phyloP scores from a whole-genome alignment of 2,113 vertebrate species.

The Sinocyclocheilus maitianheensis region DNA sequence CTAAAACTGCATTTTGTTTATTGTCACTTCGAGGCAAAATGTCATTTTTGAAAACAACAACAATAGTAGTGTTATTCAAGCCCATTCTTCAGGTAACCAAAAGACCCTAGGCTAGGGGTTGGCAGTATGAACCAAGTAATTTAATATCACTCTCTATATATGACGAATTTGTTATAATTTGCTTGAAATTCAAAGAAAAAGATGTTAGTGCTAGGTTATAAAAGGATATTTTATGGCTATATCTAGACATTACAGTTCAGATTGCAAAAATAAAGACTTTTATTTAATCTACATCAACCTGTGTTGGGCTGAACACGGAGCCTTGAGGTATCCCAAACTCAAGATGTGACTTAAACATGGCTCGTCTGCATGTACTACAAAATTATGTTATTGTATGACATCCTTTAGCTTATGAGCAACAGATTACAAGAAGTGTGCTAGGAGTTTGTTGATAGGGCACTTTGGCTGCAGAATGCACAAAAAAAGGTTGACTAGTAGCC shows the following conservation, averaged over 20 bases:
- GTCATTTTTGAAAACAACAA: not conserved
- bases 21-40: not conserved
- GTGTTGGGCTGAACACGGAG: not conserved
- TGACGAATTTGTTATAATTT: not conserved
- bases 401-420: not conserved
- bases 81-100: not conserved
- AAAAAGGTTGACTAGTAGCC: not conserved
- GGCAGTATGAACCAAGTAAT: not conserved
- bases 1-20: not conserved
- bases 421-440: not conserved
- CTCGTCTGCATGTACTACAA: not conserved
- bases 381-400: not conserved
- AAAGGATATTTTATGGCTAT: not conserved
- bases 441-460: not conserved
- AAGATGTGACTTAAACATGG: not conserved
- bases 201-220: not conserved
- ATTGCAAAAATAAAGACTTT: not conserved
- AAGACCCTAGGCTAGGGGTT: not conserved
- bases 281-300: not conserved
- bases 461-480: not conserved
- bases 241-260: not conserved
- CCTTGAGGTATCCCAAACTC: not conserved
- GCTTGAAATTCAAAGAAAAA: not conserved
- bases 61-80: not conserved
- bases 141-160: not conserved